Evolutionary conservation across 2,888 invertebrate genomes (phyloP).

Genomic region (Thyatira batis): DNA sequence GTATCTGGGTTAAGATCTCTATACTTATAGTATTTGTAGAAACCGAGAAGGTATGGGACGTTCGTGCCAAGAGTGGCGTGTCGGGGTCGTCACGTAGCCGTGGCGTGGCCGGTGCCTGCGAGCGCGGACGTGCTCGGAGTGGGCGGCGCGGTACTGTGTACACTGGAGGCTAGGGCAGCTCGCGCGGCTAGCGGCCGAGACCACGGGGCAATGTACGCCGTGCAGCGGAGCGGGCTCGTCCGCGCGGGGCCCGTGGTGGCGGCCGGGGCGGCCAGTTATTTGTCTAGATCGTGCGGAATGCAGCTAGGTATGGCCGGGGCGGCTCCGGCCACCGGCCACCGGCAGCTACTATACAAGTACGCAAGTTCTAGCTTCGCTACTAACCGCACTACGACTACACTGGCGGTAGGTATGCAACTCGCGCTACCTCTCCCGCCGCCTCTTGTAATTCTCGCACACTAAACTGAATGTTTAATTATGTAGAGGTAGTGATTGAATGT

Average conservation of each 20-base stretch:
- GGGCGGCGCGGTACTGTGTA: too few species aligned
- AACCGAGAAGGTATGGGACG: conserved; percentile 18
- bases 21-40: conserved; percentile 18
- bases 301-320: conserved; percentile 20
- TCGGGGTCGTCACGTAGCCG: conserved; percentile 18
- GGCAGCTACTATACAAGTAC: conserved; percentile 5
- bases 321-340: conserved; percentile 8
- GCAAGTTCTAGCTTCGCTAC: not conserved
- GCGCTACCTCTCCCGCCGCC: not conserved
- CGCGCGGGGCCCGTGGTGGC: conserved; percentile 6
- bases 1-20: conserved; percentile 20
- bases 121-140: too few species aligned
- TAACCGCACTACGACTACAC: not conserved
- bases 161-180: not conserved
- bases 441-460: too few species aligned
- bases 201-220: conserved; percentile 21
- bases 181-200: not conserved
- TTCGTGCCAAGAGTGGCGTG: conserved; percentile 27
- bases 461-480: too few species aligned
- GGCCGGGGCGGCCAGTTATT: conserved; percentile 33
- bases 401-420: not conserved
- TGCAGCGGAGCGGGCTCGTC: not conserved
- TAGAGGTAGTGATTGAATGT: too few species aligned
- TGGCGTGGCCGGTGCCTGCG: conserved; percentile 25
- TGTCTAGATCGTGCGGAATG: conserved; percentile 46